Evolutionary conservation across 37 sponge, comb jelly and placozoan species (phyloP).

Genomic region (Eunapius fragilis): DNA sequence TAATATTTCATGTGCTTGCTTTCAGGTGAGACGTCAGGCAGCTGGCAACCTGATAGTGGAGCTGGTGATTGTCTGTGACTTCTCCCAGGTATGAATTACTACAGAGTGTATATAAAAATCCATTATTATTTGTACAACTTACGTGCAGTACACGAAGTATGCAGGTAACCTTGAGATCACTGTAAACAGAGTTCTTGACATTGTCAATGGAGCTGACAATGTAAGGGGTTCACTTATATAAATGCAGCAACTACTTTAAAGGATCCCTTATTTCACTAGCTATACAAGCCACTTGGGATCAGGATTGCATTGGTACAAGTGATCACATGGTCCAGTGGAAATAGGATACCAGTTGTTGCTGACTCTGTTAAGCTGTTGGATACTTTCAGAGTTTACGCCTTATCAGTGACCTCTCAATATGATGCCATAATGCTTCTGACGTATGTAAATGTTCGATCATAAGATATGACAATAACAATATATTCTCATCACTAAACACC

Average conservation of each 20-base stretch:
- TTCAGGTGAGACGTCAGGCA: slow-evolving; percentile 9
- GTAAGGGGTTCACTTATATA: slow-evolving; percentile 26
- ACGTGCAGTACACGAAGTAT: not conserved
- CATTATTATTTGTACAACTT: not conserved
- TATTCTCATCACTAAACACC: not conserved
- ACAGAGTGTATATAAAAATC: not conserved
- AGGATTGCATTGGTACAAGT: slow-evolving; percentile 68
- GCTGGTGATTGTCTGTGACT: slow-evolving; percentile 55
- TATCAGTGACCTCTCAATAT: slow-evolving; percentile 9
- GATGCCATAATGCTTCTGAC: slow-evolving; percentile 64
- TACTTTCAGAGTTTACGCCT: slow-evolving; percentile 19
- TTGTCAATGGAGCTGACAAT: slow-evolving; percentile 48
- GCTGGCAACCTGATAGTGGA: slow-evolving; percentile 35
- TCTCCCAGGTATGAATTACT: slow-evolving; percentile 11
- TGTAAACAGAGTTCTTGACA: slow-evolving; percentile 29
- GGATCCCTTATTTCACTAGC: slow-evolving; percentile 3
- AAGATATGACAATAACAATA: not conserved
- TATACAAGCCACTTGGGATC: slow-evolving; percentile 32
- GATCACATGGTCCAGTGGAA: slow-evolving; percentile 51
- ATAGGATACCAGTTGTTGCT: slow-evolving; percentile 24
- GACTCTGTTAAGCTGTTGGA: slow-evolving; percentile 20
- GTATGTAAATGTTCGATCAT: slow-evolving; percentile 30
- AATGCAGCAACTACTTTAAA: not conserved
- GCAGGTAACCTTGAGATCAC: slow-evolving; percentile 12
- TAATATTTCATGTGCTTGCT: not conserved